These are phyloP conservation scores for Buteo buteo DNA, from an alignment of 2,113 vertebrate genomes.

Conservation along the genomic window DNA sequence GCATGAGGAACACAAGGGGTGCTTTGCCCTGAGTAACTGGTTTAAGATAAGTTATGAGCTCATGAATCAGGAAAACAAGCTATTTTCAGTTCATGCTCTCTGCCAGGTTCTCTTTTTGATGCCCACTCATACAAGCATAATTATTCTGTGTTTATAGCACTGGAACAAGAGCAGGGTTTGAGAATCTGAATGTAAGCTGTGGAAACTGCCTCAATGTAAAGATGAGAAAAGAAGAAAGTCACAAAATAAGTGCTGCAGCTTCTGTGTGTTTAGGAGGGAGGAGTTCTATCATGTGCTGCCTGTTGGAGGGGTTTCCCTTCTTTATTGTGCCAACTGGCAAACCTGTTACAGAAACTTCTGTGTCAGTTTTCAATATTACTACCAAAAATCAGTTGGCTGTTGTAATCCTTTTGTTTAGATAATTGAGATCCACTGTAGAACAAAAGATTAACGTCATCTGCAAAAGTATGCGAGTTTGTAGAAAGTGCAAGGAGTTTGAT, in stretches of 20 bases:
- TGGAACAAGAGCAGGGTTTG: background rate
- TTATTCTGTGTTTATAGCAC: background rate
- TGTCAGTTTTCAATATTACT: background rate
- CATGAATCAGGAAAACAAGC: constrained; percentile 35
- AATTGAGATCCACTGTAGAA: background rate
- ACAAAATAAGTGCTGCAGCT: background rate
- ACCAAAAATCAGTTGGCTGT: constrained; percentile 33
- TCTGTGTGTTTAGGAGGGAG: background rate
- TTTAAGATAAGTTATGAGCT: constrained; percentile 55
- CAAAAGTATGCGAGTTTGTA: background rate
- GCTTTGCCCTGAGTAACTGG: constrained; percentile 34
- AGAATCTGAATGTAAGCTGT: background rate
- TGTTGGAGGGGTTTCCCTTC: constrained; percentile 34
- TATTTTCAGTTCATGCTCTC: constrained; percentile 38
- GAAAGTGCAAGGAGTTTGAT: background rate
- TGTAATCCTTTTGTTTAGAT: constrained; percentile 31
- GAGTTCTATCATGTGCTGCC: background rate
- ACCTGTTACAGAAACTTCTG: background rate
- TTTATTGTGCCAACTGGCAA: constrained; percentile 29
- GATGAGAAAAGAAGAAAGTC: background rate
- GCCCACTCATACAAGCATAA: background rate
- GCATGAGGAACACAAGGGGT: background rate
- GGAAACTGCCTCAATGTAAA: background rate
- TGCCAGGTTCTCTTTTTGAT: background rate
- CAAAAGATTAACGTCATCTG: background rate